Evolutionary conservation across 2,888 invertebrate genomes (phyloP).

Genomic region (Ophonus ardosiacus): DNA sequence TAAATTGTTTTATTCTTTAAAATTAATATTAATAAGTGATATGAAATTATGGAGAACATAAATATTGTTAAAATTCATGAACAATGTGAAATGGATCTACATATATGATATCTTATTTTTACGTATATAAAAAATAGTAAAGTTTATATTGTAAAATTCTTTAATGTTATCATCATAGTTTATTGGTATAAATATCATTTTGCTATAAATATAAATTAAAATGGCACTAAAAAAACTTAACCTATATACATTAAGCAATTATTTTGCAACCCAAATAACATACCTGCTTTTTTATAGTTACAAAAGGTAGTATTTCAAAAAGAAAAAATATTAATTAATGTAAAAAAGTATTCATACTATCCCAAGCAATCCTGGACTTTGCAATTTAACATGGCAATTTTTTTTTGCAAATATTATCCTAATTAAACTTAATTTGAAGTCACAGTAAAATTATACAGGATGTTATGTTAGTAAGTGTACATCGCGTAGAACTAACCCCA

Average conservation of each 20-base stretch:
- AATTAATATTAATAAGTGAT: neutral
- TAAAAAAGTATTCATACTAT: neutral
- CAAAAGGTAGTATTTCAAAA: neutral
- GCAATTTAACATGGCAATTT: too few relatives aligned
- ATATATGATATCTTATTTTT: constrained; percentile 5
- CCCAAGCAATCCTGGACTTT: too few relatives aligned
- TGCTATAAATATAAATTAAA: constrained; percentile 35
- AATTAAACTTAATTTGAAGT: too few relatives aligned
- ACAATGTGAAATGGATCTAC: neutral
- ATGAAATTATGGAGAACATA: neutral
- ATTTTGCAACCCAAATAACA: constrained; percentile 32
- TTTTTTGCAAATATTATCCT: too few relatives aligned
- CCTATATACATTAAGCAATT: constrained; percentile 25
- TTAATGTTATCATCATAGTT: constrained; percentile 2
- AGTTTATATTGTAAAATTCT: constrained; percentile 5
- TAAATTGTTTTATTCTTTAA: neutral
- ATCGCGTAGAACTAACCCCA: too few relatives aligned
- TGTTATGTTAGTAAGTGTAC: too few relatives aligned
- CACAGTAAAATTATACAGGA: too few relatives aligned
- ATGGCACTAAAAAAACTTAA: constrained; percentile 34
- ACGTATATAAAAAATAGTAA: constrained; percentile 9
- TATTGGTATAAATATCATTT: constrained; percentile 21
- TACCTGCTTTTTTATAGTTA: neutral
- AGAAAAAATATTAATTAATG: neutral
- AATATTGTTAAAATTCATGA: neutral